Evolutionary conservation across 2,888 invertebrate species (phyloP), one percentile per base, ranked within the genome.

Genomic region (Plebejus argus): DNA sequence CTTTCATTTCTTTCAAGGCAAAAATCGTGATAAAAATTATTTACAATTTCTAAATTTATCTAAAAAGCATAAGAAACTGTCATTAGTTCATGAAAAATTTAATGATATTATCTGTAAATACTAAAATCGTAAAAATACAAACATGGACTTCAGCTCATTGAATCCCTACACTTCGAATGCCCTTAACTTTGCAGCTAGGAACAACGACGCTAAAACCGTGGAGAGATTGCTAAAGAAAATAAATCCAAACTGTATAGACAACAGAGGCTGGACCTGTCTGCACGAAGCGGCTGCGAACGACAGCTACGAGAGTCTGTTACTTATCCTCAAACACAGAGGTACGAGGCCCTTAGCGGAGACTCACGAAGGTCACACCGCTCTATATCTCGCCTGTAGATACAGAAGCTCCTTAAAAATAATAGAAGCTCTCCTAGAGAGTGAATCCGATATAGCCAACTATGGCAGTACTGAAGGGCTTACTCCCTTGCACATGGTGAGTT

Each of bases 221-320:
- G 86, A 86, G 45, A 83, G 87, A 70, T 83, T 94, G 76, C 84
- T 95, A 1, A 85, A 88, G 78, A 94, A 91, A 83, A 88, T 90
- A 53, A 94, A 94, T 83, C 92, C 93, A 1, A 94, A 94, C 82
- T 89, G 89, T 79, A 88, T 90, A 8, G 95, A 95, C 81, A 94
- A 95, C 79, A 88, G 95, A 83, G 95, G 95, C 7, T 95, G 94
- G 94, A 94, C 94, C 0, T 91, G 94, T 78, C 86, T 95, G 1
- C 95, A 95, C 76, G 95, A 94, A 86, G 94, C 95, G 1, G 94
- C 95, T 1, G 89, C 88, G 15, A 86, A 84, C 66, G 91, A 94
- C 80, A 90, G 90, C 78, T 90, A 89, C 76, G 89, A 93, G 79
- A 86, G 91, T 76, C 80, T 94, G 49, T 74, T 85, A 77, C 79